These are phyloP conservation scores for Melozone crissalis DNA, from an alignment of 2,113 vertebrate genomes.

Conservation along the genomic window DNA sequence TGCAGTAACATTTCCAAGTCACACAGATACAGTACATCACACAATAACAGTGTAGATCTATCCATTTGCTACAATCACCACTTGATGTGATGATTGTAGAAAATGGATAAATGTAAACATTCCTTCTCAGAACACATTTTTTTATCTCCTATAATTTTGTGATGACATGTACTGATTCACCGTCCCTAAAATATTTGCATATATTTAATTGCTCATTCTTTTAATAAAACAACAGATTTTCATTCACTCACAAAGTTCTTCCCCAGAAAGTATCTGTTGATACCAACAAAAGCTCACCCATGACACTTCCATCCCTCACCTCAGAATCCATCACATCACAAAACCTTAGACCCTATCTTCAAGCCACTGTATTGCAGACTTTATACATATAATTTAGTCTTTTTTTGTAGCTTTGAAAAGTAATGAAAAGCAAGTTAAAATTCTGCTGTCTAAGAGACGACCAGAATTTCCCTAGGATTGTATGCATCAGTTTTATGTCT, in stretches of 20 bases:
- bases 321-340: not conserved
- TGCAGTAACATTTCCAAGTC: not conserved
- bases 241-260: not conserved
- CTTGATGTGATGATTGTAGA: not conserved
- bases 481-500: not conserved
- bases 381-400: not conserved
- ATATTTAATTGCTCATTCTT: not conserved
- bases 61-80: not conserved
- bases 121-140: not conserved
- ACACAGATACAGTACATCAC: not conserved
- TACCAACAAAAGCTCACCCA: not conserved
- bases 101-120: not conserved
- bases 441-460: not conserved
- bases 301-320: not conserved
- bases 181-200: not conserved
- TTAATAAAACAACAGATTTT: not conserved
- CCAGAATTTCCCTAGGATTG: not conserved
- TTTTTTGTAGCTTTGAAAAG: not conserved
- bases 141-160: not conserved
- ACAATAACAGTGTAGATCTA: not conserved
- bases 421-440: not conserved
- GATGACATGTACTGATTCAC: not conserved
- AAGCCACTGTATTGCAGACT: not conserved
- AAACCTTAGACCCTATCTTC: not conserved
- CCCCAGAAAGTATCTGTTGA: not conserved